Percentiles rank a stretch among this genome's conserved stretches.
Evolutionary conservation across 2,797 vertebrate species (phyloP).

Genomic region (Aeoliscus strigatus): DNA sequence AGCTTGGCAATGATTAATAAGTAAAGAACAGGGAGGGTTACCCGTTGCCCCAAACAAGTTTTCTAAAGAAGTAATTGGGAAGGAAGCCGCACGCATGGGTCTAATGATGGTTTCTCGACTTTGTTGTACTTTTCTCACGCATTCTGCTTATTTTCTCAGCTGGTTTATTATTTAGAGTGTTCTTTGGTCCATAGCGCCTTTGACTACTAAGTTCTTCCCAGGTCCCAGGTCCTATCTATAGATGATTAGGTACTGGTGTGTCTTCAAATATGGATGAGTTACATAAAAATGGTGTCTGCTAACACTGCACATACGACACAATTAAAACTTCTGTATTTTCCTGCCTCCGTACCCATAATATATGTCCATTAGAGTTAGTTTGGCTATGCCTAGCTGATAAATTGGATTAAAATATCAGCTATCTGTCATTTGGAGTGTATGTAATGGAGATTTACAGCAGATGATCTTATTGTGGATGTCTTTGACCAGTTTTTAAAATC

Average conservation of each 20-base stretch:
- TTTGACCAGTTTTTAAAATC: constrained; percentile 1
- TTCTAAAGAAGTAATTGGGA: constrained; percentile 67
- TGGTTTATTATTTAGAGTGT: constrained; percentile 49
- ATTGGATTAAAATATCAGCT: not conserved
- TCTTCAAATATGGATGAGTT: constrained; percentile 35
- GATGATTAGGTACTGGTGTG: constrained; percentile 36
- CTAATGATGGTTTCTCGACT: constrained; percentile 57
- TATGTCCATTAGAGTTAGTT: constrained; percentile 1
- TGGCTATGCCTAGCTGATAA: constrained; percentile 3
- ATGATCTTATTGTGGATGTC: not conserved
- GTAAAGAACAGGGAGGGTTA: constrained; percentile 52
- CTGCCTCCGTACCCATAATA: not conserved
- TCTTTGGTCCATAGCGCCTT: constrained; percentile 35
- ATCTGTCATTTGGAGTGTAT: constrained; percentile 9
- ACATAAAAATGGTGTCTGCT: constrained; percentile 24
- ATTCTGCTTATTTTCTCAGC: constrained; percentile 42
- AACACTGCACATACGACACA: constrained; percentile 8
- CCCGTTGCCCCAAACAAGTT: constrained; percentile 54
- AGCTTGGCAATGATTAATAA: constrained; percentile 62
- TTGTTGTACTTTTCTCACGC: constrained; percentile 39
- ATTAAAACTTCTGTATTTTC: not conserved
- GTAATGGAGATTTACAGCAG: constrained; percentile 7
- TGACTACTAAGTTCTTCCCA: constrained; percentile 37
- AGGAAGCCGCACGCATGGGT: constrained; percentile 30
- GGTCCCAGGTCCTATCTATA: constrained; percentile 26